These are phyloP conservation scores for Potamarius usumacintae DNA, from an alignment of 2,113 vertebrate species.

Conservation along the genomic window DNA sequence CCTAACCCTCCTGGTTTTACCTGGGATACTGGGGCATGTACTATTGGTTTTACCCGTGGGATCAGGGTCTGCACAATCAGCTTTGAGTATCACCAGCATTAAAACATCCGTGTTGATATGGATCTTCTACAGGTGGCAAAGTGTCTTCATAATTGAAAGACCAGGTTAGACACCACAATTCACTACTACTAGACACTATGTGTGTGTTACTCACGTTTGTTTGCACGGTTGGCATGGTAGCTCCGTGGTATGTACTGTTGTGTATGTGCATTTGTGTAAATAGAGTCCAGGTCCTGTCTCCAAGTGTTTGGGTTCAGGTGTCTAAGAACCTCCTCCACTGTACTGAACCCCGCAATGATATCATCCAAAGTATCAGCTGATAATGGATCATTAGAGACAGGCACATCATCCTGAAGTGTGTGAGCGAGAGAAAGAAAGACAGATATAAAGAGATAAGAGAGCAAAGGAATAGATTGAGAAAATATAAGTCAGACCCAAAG, in stretches of 20 bases:
- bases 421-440: conserved; percentile 38
- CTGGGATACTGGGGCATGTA: not conserved
- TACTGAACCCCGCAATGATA: conserved; percentile 86
- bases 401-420: conserved; percentile 68
- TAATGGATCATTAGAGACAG: conserved; percentile 79
- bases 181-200: not conserved
- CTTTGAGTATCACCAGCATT: not conserved
- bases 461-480: not conserved
- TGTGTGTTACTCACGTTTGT: conserved; percentile 79
- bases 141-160: not conserved
- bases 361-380: conserved; percentile 82
- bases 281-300: conserved; percentile 88
- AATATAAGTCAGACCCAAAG: not conserved
- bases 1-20: too few relatives aligned
- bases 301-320: conserved; percentile 88
- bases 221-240: conserved; percentile 79
- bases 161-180: not conserved
- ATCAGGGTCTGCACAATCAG: not conserved
- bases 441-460: not conserved
- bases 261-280: conserved; percentile 83
- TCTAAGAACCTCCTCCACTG: conserved; percentile 86
- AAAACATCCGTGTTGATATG: not conserved
- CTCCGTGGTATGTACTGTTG: conserved; percentile 81
- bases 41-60: not conserved
- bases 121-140: not conserved